phyloP scores from a whole-genome alignment of 2,797 vertebrate species.

The Microctenopoma steveboyesi region DNA sequence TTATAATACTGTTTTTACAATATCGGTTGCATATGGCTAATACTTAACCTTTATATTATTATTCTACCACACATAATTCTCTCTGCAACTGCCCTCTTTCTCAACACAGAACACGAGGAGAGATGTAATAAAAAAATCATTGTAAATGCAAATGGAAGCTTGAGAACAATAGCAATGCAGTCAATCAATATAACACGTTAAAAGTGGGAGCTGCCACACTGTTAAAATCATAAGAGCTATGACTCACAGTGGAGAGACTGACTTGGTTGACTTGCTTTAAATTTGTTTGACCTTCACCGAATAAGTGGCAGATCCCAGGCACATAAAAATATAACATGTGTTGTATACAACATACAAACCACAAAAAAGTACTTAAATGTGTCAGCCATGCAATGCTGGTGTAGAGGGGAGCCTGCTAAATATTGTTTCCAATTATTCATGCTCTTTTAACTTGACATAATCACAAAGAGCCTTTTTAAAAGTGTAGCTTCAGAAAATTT shows the following conservation, averaged over 20 bases:
- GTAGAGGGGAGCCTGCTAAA: constrained; percentile 34
- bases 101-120: neutral
- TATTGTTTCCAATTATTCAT: constrained; percentile 66
- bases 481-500: constrained; percentile 1
- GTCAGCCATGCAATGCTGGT: constrained; percentile 50
- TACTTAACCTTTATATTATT: neutral
- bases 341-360: neutral
- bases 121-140: neutral
- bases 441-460: constrained; percentile 17
- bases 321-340: no score
- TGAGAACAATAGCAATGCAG: constrained; percentile 10
- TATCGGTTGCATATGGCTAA: neutral
- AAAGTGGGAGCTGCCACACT: constrained; percentile 19
- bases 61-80: neutral
- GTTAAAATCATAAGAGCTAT: constrained; percentile 10
- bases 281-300: constrained; percentile 18
- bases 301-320: neutral
- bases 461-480: constrained; percentile 18
- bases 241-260: neutral
- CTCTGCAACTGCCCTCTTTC: constrained; percentile 8
- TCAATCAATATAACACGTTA: constrained; percentile 6
- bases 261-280: constrained; percentile 5
- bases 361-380: constrained; percentile 15
- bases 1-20: neutral
- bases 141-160: neutral